phyloP scores from a whole-genome alignment of 1,140 invertebrate genomes.

The Apis cerana region DNA sequence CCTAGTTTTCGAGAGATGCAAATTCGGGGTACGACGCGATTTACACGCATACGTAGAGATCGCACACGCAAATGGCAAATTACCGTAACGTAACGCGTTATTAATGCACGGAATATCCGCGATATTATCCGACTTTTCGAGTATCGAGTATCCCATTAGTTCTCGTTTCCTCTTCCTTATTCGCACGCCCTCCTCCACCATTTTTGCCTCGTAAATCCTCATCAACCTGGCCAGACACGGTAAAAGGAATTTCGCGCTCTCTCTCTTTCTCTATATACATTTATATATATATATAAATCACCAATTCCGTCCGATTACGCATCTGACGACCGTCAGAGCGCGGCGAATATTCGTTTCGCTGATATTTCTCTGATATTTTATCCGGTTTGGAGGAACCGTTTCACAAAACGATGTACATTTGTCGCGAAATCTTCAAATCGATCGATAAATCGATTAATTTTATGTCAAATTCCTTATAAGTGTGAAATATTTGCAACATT shows the following conservation, averaged over 20 bases:
- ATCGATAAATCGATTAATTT: too few species aligned
- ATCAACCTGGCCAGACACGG: slow-evolving; percentile 4
- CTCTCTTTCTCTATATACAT: neutral
- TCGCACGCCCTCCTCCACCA: neutral
- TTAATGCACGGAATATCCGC: neutral
- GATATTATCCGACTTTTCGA: slow-evolving; percentile 45
- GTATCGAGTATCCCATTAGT: slow-evolving; percentile 36
- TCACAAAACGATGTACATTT: too few species aligned
- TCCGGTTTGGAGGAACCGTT: too few species aligned
- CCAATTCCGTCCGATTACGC: neutral
- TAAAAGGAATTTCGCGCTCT: slow-evolving; percentile 16
- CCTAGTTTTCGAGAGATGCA: slow-evolving; percentile 1
- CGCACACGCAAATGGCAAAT: slow-evolving; percentile 18
- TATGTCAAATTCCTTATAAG: too few species aligned
- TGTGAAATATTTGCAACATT: too few species aligned
- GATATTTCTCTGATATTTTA: neutral
- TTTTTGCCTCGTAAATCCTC: slow-evolving; percentile 48
- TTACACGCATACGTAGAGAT: slow-evolving; percentile 26
- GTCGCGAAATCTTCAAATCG: too few species aligned
- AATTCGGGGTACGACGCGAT: slow-evolving; percentile 16
- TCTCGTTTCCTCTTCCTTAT: slow-evolving; percentile 37
- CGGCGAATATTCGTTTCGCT: neutral
- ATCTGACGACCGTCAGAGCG: neutral
- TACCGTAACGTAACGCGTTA: slow-evolving; percentile 30
- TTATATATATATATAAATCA: slow-evolving; percentile 21